A percentile compares a stretch with the other conserved stretches of the same genome.
Conservation (phyloP, 1,140 invertebrate species). For the Atopsyche davidsoni region DNA sequence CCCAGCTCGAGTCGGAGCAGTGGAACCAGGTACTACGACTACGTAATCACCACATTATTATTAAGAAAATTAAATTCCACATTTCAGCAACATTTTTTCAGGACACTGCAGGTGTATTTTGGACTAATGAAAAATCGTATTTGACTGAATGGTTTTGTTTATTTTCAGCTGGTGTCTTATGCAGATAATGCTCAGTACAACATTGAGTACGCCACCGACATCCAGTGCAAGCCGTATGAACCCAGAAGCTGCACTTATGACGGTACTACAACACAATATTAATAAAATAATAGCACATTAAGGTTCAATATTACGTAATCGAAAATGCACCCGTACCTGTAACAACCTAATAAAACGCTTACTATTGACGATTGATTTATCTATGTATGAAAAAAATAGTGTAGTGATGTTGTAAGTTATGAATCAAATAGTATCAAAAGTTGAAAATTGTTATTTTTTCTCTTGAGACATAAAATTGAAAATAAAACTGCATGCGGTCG, state of each 20-base stretch:
- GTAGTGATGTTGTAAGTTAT: too few relatives aligned
- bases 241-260: slow-evolving; percentile 23
- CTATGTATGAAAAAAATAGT: too few relatives aligned
- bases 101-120: neutral
- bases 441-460: too few relatives aligned
- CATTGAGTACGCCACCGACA: slow-evolving; percentile 38
- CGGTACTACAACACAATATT: too few relatives aligned
- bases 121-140: neutral
- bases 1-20: slow-evolving; percentile 44
- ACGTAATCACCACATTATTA: neutral
- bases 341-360: too few relatives aligned
- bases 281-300: too few relatives aligned
- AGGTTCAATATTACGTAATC: too few relatives aligned
- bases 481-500: too few relatives aligned
- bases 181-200: slow-evolving; percentile 38
- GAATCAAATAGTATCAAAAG: too few relatives aligned
- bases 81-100: neutral
- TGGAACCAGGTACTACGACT: slow-evolving; percentile 47
- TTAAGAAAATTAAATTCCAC: neutral
- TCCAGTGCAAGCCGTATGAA: slow-evolving; percentile 34
- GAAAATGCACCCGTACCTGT: too few relatives aligned
- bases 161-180: slow-evolving; percentile 47
- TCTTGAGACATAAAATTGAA: too few relatives aligned
- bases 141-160: neutral
- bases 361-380: too few relatives aligned